Conservation (phyloP, 2,113 vertebrate species). For the Marcusenius ussheri region DNA sequence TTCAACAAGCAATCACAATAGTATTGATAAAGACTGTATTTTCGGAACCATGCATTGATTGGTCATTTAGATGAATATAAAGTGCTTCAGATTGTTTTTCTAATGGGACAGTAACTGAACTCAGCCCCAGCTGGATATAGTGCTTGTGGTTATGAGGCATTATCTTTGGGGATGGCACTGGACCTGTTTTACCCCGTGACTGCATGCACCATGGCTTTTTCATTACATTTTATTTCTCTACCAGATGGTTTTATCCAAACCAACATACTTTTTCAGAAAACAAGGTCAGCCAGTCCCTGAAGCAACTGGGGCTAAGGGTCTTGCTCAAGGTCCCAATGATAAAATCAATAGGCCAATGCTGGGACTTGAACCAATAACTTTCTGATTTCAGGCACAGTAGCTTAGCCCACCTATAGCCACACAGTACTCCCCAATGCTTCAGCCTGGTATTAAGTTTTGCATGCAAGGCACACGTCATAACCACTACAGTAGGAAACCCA, state of each 20-base stretch:
- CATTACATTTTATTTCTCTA: neutral
- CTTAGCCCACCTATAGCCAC: neutral
- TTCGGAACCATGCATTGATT: neutral
- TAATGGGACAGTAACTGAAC: neutral
- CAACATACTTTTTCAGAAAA: neutral
- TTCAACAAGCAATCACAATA: neutral
- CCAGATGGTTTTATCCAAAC: neutral
- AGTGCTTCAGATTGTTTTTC: neutral
- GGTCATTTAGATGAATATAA: neutral
- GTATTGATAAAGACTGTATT: neutral
- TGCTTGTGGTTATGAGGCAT: neutral
- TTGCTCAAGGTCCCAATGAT: neutral
- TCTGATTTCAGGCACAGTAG: neutral
- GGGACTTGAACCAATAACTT: neutral
- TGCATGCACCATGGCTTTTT: neutral
- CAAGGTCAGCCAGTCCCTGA: neutral
- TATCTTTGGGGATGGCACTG: neutral
- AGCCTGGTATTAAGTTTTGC: neutral
- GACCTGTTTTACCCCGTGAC: neutral
- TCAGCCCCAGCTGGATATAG: neutral
- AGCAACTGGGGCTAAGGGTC: neutral
- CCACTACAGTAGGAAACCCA: neutral
- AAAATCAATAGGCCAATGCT: neutral
- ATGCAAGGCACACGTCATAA: neutral
- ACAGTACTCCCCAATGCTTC: neutral